Evolutionary conservation across 23 tunicate species (phyloP), one percentile per base, ranked within the genome.

Genomic region (Trididemnum miniatum): DNA sequence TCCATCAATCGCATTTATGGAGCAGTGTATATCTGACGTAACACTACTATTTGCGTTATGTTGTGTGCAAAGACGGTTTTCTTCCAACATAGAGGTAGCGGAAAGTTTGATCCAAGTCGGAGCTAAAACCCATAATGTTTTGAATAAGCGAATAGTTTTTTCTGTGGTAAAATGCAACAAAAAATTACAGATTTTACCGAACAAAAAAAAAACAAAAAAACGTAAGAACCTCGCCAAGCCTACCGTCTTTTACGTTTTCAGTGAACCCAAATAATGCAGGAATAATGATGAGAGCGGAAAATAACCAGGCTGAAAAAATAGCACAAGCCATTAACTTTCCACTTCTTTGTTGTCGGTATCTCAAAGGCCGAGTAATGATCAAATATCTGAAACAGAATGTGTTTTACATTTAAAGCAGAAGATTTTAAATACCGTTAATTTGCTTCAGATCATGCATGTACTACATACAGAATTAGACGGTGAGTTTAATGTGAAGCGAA

Each of bases 231-330:
- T n/a, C n/a, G n/a, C n/a, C n/a, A n/a, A n/a, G n/a, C n/a, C n/a
- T 73, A 92, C 97, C 86, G 67, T 92, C 89, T 34, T 80, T 92
- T 15, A 87, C 97, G 77, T 87, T 87, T 40, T 92, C 75, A 29
- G 92, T 83, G 63, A 87, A 87, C 20, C 92, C 92, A 36, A 87
- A 87, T 82, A 92, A 51, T 1, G 92, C 97, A 0, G 97, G 97
- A 35, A 92, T 76, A n/a, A 87, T 92, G 34, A 92, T 76, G n/a
- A 92, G 80, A 72, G 86, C 79, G n/a, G 92, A 82, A 15, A 92
- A 12, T 0, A 83, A 29, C 97, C 97, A 92, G 28, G 91, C 89
- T 35, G 80, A 50, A 34, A 78, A 78, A 28, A 92, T 92, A 31
- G 83, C 66, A 25, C 69, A 35, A 40, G 51, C 65, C 92, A 92